Evolutionary conservation across 2,797 vertebrate genomes (phyloP), one percentile per base, ranked within the genome.

Genomic region (Pempheris klunzingeri): DNA sequence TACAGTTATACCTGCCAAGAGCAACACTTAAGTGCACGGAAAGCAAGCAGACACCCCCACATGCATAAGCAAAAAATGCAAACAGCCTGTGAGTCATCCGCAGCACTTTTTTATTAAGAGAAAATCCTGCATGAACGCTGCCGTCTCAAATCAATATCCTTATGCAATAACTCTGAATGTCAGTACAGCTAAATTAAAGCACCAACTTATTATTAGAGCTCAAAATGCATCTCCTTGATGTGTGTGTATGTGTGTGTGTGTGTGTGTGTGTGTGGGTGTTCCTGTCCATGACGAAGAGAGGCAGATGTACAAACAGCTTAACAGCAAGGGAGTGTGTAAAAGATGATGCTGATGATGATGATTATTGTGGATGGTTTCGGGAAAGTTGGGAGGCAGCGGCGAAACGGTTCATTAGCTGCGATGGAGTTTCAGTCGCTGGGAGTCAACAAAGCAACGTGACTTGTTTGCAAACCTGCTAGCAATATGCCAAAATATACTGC

Each of bases 111-210:
- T 85, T 85, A 87, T 84, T 80, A 81, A 61, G 59, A 87, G 70
- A 59, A 83, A 89, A 87, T 85, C 78, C 78, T 36, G 67, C 62
- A 63, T 59, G 57, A 81, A 79, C 53, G 72, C 68, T 43, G 76
- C 60, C 47, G 0, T 53, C 59, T 69, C 55, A 64, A 74, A 87
- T 83, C 81, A 82, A 87, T 87, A 86, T 60, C 64, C 38, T 77
- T 47, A 72, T 18, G 63, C 79, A 89, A 86, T 78, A 78, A 84
- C 69, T 82, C 30, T 36, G 87, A 89, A 88, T 85, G 74, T 87
- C 82, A 87, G 62, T 8, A 2, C 36, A 24, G 47, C 55, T 73
- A 69, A 83, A 87, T 82, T 49, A 77, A 86, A 87, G 63, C 53
- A 15, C 39, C 10, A 11, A 26, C 66, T 77, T 65, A 28, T 68